Evolutionary conservation across 2,797 vertebrate species (phyloP).

Genomic region (Typhlichthys subterraneus): DNA sequence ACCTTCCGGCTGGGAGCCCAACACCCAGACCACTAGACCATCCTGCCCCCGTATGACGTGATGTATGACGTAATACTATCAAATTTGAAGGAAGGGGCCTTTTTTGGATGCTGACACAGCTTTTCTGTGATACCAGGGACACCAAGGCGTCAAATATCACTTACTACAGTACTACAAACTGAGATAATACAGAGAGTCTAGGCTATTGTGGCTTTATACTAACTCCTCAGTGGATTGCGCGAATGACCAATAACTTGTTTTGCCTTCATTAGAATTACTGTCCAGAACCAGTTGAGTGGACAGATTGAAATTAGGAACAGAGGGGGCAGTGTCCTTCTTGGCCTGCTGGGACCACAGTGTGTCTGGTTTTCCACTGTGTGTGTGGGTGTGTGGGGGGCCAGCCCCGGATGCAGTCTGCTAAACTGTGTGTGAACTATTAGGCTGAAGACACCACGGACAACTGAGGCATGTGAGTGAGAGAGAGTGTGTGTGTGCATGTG

Average conservation of each 20-base stretch:
- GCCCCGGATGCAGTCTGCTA: constrained; percentile 28
- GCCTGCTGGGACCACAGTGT: constrained; percentile 17
- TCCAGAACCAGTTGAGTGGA: constrained; percentile 16
- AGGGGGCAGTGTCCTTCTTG: constrained; percentile 28
- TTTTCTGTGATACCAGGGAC: no score
- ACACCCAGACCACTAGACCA: no score
- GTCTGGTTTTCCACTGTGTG: constrained; percentile 36
- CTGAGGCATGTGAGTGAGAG: constrained; percentile 21
- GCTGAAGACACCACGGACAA: constrained; percentile 44
- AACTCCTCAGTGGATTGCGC: neutral
- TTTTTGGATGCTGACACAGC: no score
- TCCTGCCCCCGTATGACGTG: no score
- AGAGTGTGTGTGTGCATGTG: constrained; percentile 12
- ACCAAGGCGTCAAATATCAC: no score
- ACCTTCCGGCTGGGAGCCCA: no score
- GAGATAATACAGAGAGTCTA: neutral
- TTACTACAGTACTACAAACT: no score
- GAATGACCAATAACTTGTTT: neutral
- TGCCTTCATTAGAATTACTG: neutral
- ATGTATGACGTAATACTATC: no score
- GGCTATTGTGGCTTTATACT: neutral
- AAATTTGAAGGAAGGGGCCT: no score
- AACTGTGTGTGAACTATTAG: constrained; percentile 46
- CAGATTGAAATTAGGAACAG: constrained; percentile 27
- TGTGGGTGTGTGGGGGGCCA: constrained; percentile 34